These are phyloP conservation scores for Marisa cornuarietis DNA, from an alignment of 1,140 invertebrate species.

Conservation along the genomic window DNA sequence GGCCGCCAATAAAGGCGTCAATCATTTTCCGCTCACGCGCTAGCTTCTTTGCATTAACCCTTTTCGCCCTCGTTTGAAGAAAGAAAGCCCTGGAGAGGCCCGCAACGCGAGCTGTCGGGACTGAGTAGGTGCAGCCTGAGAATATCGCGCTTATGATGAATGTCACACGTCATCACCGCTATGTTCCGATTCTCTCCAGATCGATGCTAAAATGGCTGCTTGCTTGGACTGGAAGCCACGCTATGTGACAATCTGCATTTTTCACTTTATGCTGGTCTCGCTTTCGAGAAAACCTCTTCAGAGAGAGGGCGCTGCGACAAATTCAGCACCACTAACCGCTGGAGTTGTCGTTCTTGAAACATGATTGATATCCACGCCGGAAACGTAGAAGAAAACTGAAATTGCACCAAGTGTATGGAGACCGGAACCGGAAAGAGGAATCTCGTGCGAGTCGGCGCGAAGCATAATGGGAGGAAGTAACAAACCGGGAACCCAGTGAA, in stretches of 20 bases:
- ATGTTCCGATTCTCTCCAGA: not conserved
- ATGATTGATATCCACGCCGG: constrained; percentile 24
- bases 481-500: constrained; percentile 1
- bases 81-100: constrained; percentile 20
- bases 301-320: constrained; percentile 14
- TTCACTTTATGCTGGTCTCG: not conserved
- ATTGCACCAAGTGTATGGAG: constrained; percentile 18
- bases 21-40: constrained; percentile 20
- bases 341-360: not conserved
- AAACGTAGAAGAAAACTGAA: constrained; percentile 17
- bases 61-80: constrained; percentile 14
- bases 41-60: constrained; percentile 28
- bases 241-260: no score
- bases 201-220: no score
- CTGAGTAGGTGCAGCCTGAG: not conserved
- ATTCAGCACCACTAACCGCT: not conserved
- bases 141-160: not conserved
- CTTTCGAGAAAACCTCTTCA: not conserved
- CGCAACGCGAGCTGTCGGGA: not conserved
- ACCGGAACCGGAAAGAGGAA: constrained; percentile 23
- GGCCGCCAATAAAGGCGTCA: constrained; percentile 24
- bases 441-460: constrained; percentile 21
- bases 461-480: constrained; percentile 21
- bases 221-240: no score
- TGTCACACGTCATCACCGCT: not conserved